phyloP scores from a whole-genome alignment of 2,113 vertebrate species.

The Sylvia atricapilla region DNA sequence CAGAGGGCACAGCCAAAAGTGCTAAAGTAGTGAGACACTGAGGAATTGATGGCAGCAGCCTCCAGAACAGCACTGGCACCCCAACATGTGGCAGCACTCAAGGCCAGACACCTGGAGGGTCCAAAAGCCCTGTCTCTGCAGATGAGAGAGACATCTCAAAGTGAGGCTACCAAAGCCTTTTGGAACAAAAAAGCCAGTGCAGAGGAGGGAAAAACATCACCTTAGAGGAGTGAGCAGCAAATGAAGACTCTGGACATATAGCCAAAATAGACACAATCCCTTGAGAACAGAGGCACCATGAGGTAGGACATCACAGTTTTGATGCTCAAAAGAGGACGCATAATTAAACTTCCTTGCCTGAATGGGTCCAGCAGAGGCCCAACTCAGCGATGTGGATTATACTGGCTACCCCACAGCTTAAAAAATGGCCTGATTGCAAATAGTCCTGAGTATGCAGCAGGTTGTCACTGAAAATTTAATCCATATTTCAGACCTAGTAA shows the following conservation, averaged over 20 bases:
- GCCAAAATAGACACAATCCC: background rate
- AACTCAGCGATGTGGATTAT: background rate
- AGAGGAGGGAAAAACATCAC: background rate
- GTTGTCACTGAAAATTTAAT: background rate
- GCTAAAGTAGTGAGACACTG: background rate
- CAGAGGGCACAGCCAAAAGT: background rate
- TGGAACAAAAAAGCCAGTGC: background rate
- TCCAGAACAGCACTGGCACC: background rate
- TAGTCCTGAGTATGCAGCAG: background rate
- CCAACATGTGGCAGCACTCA: background rate
- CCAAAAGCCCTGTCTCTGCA: background rate
- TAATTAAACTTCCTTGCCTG: background rate
- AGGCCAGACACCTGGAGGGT: background rate
- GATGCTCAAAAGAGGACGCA: background rate
- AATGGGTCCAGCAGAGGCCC: background rate
- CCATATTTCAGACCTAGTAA: background rate
- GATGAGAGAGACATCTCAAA: background rate
- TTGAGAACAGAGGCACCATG: background rate
- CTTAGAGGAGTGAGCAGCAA: background rate
- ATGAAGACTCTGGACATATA: background rate
- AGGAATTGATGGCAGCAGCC: background rate
- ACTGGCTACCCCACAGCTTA: background rate
- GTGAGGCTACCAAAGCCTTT: background rate
- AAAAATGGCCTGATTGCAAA: background rate
- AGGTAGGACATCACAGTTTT: too few relatives aligned